Percentiles rank a stretch among this genome's conserved stretches.
Evolutionary conservation across 2,888 invertebrate species (phyloP).

Genomic region (Plebejus anna): DNA sequence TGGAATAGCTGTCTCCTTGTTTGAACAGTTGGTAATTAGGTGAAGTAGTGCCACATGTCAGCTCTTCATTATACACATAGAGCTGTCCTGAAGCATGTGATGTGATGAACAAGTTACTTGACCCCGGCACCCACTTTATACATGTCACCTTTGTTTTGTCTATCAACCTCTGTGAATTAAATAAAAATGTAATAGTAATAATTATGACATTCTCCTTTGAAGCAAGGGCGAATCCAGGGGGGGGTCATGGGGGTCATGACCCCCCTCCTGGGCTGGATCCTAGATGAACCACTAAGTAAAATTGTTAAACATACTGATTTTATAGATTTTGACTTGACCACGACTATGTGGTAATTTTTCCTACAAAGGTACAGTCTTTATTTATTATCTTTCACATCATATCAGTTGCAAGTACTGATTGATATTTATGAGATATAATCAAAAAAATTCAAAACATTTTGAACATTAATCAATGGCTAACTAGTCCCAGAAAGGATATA

Average conservation of each 20-base stretch:
- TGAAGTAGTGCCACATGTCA: conserved; percentile 92
- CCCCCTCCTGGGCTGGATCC: too few species aligned
- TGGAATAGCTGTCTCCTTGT: conserved; percentile 95
- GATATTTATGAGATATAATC: not conserved
- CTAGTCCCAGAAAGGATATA: too few species aligned
- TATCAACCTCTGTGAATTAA: conserved; percentile 87
- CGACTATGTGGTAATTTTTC: too few species aligned
- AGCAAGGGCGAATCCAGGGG: not conserved
- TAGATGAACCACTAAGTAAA: too few species aligned
- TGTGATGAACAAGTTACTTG: conserved; percentile 94
- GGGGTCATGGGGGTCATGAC: too few species aligned
- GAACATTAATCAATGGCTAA: not conserved
- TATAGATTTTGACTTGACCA: too few species aligned
- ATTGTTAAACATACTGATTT: too few species aligned
- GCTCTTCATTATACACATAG: conserved; percentile 98
- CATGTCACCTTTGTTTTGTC: conserved; percentile 98
- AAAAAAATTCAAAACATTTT: not conserved
- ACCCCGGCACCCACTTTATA: conserved; percentile 98
- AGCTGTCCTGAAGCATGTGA: conserved; percentile 97
- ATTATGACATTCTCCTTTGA: not conserved
- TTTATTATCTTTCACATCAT: not conserved
- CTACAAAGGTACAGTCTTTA: too few species aligned
- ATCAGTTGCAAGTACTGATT: not conserved
- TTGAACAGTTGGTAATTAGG: conserved; percentile 98
- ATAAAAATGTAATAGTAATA: conserved; percentile 17